Conservation (phyloP, 2,113 vertebrate genomes). For the Eira barbara region DNA sequence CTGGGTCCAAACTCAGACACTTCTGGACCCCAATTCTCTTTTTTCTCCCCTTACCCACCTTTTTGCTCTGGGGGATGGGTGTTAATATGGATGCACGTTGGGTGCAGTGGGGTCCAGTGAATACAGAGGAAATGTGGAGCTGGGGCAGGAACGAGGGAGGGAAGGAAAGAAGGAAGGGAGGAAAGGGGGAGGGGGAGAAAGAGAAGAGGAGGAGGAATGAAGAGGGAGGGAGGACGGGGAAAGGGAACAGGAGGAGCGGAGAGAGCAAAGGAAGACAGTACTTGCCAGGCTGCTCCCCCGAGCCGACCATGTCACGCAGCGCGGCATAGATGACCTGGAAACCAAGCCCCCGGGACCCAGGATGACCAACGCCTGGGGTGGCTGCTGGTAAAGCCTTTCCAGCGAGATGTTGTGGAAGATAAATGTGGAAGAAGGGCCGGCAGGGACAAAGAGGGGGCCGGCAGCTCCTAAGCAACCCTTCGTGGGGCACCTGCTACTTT, state of each 20-base stretch:
- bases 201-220: background rate
- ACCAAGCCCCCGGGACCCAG: background rate
- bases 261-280: background rate
- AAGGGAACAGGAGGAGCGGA: background rate
- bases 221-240: no score
- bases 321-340: fast-evolving
- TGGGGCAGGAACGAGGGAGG: background rate
- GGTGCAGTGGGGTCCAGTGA: background rate
- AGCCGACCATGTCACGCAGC: fast-evolving
- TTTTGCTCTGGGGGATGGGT: background rate
- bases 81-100: background rate
- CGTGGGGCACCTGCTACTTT: fast-evolving
- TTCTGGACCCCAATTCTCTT: background rate
- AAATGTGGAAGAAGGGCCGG: background rate
- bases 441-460: background rate
- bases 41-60: background rate
- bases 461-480: background rate
- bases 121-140: no score
- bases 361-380: no score
- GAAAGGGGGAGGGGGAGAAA: background rate
- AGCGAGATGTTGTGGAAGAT: fast-evolving
- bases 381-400: background rate
- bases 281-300: fast-evolving
- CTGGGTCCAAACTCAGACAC: background rate
- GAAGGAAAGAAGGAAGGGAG: no score